A percentile compares a stretch with the other conserved stretches of the same genome.
phyloP scores from a whole-genome alignment of 1,140 invertebrate genomes.

The Watersipora subatra region DNA sequence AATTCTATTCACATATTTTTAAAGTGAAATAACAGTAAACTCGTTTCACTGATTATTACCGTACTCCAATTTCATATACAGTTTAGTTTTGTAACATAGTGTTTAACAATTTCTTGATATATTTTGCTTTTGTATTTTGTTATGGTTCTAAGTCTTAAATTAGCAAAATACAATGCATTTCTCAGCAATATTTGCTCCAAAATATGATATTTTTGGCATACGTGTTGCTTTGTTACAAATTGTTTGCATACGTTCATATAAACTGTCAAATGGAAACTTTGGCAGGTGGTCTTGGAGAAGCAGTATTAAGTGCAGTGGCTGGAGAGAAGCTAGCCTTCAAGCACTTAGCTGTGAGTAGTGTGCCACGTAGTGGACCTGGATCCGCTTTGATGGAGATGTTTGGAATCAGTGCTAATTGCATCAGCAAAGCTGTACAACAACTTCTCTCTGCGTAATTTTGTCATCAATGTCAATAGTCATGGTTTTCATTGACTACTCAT shows the following conservation, averaged over 20 bases:
- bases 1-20: no score
- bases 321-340: slow-evolving; percentile 61
- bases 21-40: no score
- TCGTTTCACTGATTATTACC: no score
- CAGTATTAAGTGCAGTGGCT: slow-evolving; percentile 68
- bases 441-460: slow-evolving; percentile 8
- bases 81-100: no score
- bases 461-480: no score
- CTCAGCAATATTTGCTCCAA: no score
- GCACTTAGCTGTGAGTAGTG: slow-evolving; percentile 64
- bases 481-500: no score
- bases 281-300: slow-evolving; percentile 84
- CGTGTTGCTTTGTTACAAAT: neutral
- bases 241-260: neutral
- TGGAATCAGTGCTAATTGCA: slow-evolving; percentile 69
- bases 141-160: no score
- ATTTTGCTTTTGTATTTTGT: no score
- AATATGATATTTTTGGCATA: neutral
- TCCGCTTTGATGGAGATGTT: slow-evolving; percentile 68
- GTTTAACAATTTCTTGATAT: no score
- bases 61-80: no score
- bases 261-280: neutral
- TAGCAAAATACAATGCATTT: no score
- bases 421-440: slow-evolving; percentile 53
- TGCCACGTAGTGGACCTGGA: slow-evolving; percentile 83